These are phyloP conservation scores for Sturmia bella DNA, from an alignment of 2,888 invertebrate genomes.

Conservation along the genomic window DNA sequence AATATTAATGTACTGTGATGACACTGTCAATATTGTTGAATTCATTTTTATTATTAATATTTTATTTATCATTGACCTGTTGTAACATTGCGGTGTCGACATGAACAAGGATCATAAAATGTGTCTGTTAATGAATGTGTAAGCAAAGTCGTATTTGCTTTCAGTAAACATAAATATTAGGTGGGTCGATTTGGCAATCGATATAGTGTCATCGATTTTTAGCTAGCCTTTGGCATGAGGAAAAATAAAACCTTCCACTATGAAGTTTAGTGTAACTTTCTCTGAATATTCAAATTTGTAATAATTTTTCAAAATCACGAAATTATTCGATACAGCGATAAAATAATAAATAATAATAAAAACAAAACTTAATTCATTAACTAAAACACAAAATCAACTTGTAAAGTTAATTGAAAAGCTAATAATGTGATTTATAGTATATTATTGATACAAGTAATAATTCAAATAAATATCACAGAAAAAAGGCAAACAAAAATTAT, in stretches of 20 bases:
- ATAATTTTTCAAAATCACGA: no score
- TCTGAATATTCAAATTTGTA: no score
- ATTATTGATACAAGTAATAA: constrained; percentile 23
- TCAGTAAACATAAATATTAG: background rate
- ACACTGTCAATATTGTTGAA: constrained; percentile 21
- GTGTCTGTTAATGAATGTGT: constrained; percentile 5
- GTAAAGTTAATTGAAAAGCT: constrained; percentile 29
- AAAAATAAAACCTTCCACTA: no score
- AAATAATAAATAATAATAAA: background rate
- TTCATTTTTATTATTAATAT: background rate
- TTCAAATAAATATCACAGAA: constrained; percentile 18
- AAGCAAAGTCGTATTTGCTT: background rate
- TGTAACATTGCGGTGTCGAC: background rate
- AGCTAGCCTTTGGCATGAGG: no score
- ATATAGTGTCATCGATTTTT: no score
- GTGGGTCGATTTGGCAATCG: no score
- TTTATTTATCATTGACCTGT: constrained; percentile 7
- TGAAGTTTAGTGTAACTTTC: no score
- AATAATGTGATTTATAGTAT: constrained; percentile 27
- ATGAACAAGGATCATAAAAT: constrained; percentile 16
- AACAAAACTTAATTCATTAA: constrained; percentile 21
- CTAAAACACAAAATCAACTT: constrained; percentile 13
- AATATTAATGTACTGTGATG: background rate
- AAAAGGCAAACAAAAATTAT: constrained; percentile 27
- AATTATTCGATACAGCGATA: background rate